Evolutionary conservation across 2,113 vertebrate genomes (phyloP), one percentile per base, ranked within the genome.

Genomic region (Ammospiza nelsoni): DNA sequence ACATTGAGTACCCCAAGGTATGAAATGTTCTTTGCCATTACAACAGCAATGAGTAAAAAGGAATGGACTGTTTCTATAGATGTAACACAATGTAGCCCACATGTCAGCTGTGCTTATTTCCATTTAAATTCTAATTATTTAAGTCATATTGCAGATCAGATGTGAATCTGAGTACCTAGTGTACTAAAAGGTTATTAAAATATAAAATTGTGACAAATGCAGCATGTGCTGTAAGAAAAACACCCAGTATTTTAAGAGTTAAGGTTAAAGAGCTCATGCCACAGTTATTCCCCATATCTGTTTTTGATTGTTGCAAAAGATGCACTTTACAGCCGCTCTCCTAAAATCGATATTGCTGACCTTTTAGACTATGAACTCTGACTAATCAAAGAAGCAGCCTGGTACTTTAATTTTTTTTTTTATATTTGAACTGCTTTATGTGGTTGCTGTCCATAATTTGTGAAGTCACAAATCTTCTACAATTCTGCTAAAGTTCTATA

Each of bases 271-370:
- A 77, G 69, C 78, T 86, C 74, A 87, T 58, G 78, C 54, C 78
- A 67, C 57, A 73, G 43, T 76, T 92, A 94, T 81, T 91, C 59
- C 44, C 55, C 28, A 4, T 91, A 86, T 15, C 44, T 89, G 51
- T 18, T 92, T 93, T 77, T 24, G 43, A 63, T 79, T 75, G 67
- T 87, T 82, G 59, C 74, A 92, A 74, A 86, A 89, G 90, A 82
- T 63, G 51, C 39, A 54, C 77, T 85, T 94, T 90, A 87, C 39
- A 84, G 65, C 41, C 55, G 29, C 31, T 89, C 58, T 89, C 67
- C 77, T 78, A 87, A 92, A 88, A 68, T 95, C 79, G 82, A 91
- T 79, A 78, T 66, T 73, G 74, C 79, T 95, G 89, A 89, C 63
- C 61, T 84, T 95, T 83, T 58, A 61, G 52, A 55, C 67, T 67